A percentile compares a stretch with the other conserved stretches of the same genome.
phyloP scores from a whole-genome alignment of 2,113 vertebrate species.

The Bubalus kerabau region DNA sequence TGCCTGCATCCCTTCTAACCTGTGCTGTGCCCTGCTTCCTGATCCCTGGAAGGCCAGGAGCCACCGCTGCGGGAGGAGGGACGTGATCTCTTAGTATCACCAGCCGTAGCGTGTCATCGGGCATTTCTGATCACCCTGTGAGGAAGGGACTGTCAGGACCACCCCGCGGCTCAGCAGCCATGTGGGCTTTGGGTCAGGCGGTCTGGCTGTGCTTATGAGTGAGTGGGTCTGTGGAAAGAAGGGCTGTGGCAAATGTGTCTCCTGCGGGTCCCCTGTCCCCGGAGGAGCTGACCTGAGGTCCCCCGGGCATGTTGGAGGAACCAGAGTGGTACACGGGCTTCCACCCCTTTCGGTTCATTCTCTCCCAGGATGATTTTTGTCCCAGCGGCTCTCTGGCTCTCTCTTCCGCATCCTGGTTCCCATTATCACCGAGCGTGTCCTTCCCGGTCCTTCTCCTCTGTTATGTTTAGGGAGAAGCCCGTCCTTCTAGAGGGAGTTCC shows the following conservation, averaged over 20 bases:
- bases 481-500: neutral
- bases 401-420: neutral
- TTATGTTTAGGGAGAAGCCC: neutral
- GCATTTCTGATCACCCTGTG: neutral
- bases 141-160: neutral
- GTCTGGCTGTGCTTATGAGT: neutral
- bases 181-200: neutral
- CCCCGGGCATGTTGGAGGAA: neutral
- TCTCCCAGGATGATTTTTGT: neutral
- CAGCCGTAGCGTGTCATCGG: neutral
- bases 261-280: neutral
- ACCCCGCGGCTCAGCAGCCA: neutral
- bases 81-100: neutral
- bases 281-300: neutral
- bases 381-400: neutral
- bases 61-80: neutral
- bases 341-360: neutral
- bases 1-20: neutral
- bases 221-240: neutral
- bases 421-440: neutral
- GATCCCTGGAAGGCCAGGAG: neutral
- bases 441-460: neutral
- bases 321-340: neutral
- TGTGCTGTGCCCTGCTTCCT: neutral
- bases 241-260: neutral